Conservation (phyloP, 2,888 invertebrate species). For the Ophioninae sp. region DNA sequence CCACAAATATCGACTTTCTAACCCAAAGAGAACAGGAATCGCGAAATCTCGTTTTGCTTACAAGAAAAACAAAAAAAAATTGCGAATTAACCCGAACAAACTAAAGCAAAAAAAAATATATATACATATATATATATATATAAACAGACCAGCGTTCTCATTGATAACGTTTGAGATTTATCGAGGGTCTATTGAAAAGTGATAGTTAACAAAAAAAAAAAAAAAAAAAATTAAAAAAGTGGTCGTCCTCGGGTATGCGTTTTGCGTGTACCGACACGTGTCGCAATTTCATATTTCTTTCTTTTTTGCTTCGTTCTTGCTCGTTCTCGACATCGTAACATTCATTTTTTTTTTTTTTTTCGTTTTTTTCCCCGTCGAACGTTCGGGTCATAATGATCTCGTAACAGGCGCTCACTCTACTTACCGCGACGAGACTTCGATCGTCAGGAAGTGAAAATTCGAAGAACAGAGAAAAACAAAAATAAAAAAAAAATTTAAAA, state of each 20-base stretch:
- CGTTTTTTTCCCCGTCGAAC: no score
- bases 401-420: conserved; percentile 31
- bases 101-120: no score
- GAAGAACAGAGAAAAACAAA: no score
- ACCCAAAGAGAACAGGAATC: background rate
- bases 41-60: background rate
- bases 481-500: no score
- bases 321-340: background rate
- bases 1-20: no score
- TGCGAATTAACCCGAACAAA: no score
- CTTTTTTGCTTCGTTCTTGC: background rate
- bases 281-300: background rate
- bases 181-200: conserved; percentile 15
- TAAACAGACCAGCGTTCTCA: no score
- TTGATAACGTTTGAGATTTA: background rate
- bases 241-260: conserved; percentile 31
- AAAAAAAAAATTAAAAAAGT: no score
- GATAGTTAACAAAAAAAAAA: conserved; percentile 18
- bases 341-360: no score
- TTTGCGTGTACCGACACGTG: conserved; percentile 5
- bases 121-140: no score
- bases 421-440: conserved; percentile 39
- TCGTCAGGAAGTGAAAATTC: conserved; percentile 17
- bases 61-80: conserved; percentile 1
- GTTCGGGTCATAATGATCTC: conserved; percentile 2